phyloP scores from a whole-genome alignment of 2,113 vertebrate species.

The Mustela lutreola region DNA sequence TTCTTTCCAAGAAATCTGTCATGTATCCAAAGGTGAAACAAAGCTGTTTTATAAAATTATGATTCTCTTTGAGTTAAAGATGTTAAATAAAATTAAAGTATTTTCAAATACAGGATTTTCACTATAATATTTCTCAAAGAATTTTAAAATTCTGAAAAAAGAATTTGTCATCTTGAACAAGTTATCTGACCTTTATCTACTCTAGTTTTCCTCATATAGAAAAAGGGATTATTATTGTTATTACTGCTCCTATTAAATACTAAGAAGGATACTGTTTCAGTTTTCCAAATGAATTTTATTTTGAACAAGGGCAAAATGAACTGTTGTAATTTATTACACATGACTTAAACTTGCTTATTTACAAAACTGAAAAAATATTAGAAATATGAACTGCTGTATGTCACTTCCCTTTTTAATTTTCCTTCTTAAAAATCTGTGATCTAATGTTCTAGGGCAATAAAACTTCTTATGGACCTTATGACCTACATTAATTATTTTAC shows the following conservation, averaged over 20 bases:
- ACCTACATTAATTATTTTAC: neutral
- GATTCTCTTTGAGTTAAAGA: neutral
- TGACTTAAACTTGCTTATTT: neutral
- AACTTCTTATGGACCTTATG: neutral
- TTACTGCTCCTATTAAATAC: neutral
- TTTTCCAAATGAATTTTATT: constrained; percentile 27
- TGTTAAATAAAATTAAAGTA: neutral
- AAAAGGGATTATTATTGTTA: neutral
- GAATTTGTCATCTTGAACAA: neutral
- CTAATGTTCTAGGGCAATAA: neutral
- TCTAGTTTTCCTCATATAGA: constrained; percentile 31
- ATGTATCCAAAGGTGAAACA: neutral
- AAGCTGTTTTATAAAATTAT: neutral
- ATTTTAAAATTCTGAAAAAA: neutral
- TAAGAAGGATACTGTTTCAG: neutral
- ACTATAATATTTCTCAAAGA: constrained; percentile 58
- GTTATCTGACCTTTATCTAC: neutral
- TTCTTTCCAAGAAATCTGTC: neutral
- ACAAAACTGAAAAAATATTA: constrained; percentile 51
- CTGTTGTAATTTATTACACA: neutral
- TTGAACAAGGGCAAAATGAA: constrained; percentile 49
- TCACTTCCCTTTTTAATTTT: neutral
- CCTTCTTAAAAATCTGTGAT: constrained; percentile 32
- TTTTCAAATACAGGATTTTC: constrained; percentile 29
- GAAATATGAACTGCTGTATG: neutral